Evolutionary conservation across 2,888 invertebrate species (phyloP), one percentile per base, ranked within the genome.

Genomic region (Luperina nickerlii): DNA sequence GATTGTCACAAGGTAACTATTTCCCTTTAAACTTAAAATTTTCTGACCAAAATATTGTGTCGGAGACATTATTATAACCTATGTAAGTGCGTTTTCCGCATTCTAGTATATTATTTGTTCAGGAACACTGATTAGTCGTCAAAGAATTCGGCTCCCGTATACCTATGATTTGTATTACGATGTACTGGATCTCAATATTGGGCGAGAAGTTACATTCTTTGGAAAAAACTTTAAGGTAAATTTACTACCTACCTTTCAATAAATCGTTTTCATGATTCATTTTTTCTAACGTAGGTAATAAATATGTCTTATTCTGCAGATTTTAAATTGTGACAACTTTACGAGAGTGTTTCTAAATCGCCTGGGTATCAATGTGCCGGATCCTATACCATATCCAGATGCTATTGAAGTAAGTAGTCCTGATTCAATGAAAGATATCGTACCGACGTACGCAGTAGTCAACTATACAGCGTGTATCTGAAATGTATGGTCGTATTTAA

Each of bases 141-240:
- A 99, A 93, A 97, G 98, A 90, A 98, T 99, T 87, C 98, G 98
- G 0, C 97, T 98, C 74, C 98, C 98, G 0, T 97, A 98, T n/a
- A 97, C 97, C 91, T 98, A 98, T 88, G 97, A 98, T 85, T 97
- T 98, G 79, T 99, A 98, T 92, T 98, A 98, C 93, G 98, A 98
- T 80, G 97, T 99, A 27, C 97, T 99, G 32, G 99, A 99, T 94
- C 97, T 99, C 63, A 99, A 99, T 92, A 97, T 99, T 79, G 98
- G 99, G 62, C 97, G 97, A 76, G 98, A 98, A 91, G 97, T 99
- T 20, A 97, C 98, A 77, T 97, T 99, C 84, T 99, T 98, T 91
- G 98, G 99, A 20, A 98, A 98, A 92, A 97, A 98, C 15, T 99
- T 97, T 82, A 96, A 95, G 95, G 97, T 96, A 91, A 67, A 27